Percentiles rank a stretch among this genome's conserved stretches.
Conservation (phyloP, 2,113 vertebrate species). For the Clarias gariepinus region DNA sequence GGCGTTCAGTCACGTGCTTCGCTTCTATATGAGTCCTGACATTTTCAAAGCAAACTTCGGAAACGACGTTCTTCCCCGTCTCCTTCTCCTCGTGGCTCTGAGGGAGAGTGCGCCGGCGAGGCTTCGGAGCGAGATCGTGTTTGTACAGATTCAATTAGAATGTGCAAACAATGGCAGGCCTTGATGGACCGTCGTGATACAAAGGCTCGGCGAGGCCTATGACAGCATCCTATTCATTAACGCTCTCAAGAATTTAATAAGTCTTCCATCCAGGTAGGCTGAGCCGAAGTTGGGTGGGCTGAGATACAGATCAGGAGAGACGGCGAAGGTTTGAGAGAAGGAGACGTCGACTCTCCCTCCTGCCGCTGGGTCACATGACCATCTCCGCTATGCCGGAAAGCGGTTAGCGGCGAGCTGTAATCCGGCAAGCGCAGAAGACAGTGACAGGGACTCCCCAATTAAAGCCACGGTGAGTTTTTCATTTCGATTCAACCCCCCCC, state of each 20-base stretch:
- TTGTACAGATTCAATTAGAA: slow-evolving; percentile 64
- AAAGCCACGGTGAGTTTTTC: slow-evolving; percentile 54
- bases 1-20: slow-evolving; percentile 35
- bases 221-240: slow-evolving; percentile 58
- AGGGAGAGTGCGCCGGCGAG: not conserved
- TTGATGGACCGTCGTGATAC: slow-evolving; percentile 54
- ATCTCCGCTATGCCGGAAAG: not conserved
- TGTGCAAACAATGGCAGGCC: slow-evolving; percentile 60
- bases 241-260: slow-evolving; percentile 55
- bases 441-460: slow-evolving; percentile 62
- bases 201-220: slow-evolving; percentile 49
- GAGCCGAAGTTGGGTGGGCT: slow-evolving; percentile 26
- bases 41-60: slow-evolving; percentile 31
- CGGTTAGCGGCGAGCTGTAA: slow-evolving; percentile 36
- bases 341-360: slow-evolving; percentile 35
- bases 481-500: slow-evolving; percentile 27
- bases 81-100: not conserved
- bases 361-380: slow-evolving; percentile 44
- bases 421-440: slow-evolving; percentile 5
- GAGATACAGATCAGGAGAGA: slow-evolving; percentile 45
- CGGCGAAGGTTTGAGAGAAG: slow-evolving; percentile 16
- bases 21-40: slow-evolving; percentile 49
- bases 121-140: slow-evolving; percentile 47
- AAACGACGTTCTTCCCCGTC: slow-evolving; percentile 10
- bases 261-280: slow-evolving; percentile 31